A percentile compares a stretch with the other conserved stretches of the same genome.
Evolutionary conservation across 2,797 vertebrate species (phyloP).

Genomic region (Sebastiscus albofasciatus): DNA sequence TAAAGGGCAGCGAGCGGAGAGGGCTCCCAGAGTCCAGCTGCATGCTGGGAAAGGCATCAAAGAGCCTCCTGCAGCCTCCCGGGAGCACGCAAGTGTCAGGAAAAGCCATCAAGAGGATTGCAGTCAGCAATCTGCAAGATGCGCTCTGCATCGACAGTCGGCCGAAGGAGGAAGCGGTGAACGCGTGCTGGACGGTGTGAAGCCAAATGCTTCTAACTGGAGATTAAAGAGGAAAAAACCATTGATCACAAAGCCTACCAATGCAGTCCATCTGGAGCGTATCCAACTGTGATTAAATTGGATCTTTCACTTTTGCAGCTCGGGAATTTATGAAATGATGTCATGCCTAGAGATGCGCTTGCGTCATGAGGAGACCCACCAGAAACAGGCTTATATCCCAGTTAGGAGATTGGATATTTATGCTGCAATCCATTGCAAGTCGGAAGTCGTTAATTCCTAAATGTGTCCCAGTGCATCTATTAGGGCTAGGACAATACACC

Average conservation of each 20-base stretch:
- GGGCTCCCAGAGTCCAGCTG: conserved; percentile 49
- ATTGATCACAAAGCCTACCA: conserved; percentile 34
- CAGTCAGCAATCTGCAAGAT: conserved; percentile 67
- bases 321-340: conserved; percentile 11
- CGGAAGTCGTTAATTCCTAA: no score
- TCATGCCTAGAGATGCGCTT: neutral
- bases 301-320: conserved; percentile 2
- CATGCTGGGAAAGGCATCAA: conserved; percentile 67
- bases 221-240: conserved; percentile 48
- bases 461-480: no score
- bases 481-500: no score
- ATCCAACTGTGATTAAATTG: conserved; percentile 32
- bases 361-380: neutral
- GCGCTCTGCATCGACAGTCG: conserved; percentile 47
- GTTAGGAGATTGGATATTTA: neutral
- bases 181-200: conserved; percentile 12
- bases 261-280: conserved; percentile 16
- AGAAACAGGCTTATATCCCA: neutral
- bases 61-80: conserved; percentile 17
- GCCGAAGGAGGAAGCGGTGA: conserved; percentile 21
- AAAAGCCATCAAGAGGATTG: conserved; percentile 64
- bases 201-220: conserved; percentile 35
- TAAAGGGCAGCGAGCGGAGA: conserved; percentile 59
- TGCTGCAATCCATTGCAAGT: no score
- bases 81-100: conserved; percentile 25